Conservation (phyloP, 2,113 vertebrate genomes). For the Hemicordylus capensis region DNA sequence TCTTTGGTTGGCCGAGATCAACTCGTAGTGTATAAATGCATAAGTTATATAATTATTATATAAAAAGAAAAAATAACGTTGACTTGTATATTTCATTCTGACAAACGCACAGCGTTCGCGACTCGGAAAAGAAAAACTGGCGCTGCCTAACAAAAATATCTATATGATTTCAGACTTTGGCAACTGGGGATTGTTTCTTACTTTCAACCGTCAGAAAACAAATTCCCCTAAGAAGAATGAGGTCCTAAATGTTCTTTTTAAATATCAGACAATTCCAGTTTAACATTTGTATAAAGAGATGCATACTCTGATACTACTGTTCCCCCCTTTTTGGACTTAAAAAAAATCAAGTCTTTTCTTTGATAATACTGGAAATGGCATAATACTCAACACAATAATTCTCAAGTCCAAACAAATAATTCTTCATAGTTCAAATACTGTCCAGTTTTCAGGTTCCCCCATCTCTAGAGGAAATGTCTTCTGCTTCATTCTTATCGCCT, state of each 20-base stretch:
- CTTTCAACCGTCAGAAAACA: conserved; percentile 69
- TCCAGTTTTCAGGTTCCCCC: conserved; percentile 58
- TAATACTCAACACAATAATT: conserved; percentile 69
- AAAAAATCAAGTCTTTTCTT: conserved; percentile 53
- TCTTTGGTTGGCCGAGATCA: conserved; percentile 93
- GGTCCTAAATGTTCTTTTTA: conserved; percentile 77
- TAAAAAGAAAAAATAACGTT: conserved; percentile 86
- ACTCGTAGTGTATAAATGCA: conserved; percentile 98
- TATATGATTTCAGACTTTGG: conserved; percentile 66
- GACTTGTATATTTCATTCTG: conserved; percentile 87
- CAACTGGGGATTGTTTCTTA: conserved; percentile 61
- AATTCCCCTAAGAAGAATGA: conserved; percentile 66
- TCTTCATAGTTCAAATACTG: conserved; percentile 60
- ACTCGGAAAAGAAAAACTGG: conserved; percentile 84
- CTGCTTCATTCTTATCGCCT: conserved; percentile 29
- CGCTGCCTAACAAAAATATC: conserved; percentile 73
- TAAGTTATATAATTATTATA: conserved; percentile 96
- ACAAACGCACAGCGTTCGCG: conserved; percentile 95
- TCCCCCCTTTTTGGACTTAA: conserved; percentile 45
- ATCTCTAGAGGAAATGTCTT: conserved; percentile 39
- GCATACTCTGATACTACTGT: conserved; percentile 57
- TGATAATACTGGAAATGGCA: conserved; percentile 74
- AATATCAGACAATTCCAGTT: conserved; percentile 88
- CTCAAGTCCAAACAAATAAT: conserved; percentile 61
- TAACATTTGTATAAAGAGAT: conserved; percentile 75